phyloP scores from a whole-genome alignment of 1,140 invertebrate genomes.

The Ptiloglossa arizonensis region DNA sequence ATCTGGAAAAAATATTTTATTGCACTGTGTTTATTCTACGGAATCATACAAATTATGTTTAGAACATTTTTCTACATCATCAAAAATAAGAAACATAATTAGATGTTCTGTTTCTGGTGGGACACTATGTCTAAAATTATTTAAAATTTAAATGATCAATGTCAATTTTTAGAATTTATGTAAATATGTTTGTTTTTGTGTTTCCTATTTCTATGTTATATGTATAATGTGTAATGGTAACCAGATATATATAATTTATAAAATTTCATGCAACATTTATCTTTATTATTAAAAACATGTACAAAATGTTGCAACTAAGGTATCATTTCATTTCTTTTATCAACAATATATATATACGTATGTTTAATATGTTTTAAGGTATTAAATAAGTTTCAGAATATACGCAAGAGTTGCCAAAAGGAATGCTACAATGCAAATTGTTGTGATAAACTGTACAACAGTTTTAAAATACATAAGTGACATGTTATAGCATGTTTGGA shows the following conservation, averaged over 20 bases:
- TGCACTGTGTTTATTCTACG: no score
- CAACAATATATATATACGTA: conserved; percentile 7
- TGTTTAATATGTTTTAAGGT: conserved; percentile 19
- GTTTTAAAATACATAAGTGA: conserved; percentile 61
- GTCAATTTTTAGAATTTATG: conserved; percentile 29
- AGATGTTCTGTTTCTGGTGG: no score
- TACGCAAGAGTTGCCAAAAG: conserved; percentile 58
- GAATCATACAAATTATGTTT: no score
- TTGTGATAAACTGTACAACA: conserved; percentile 70
- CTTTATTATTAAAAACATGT: conserved; percentile 3
- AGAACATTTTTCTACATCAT: no score
- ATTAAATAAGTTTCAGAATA: conserved; percentile 17
- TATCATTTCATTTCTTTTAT: conserved; percentile 25
- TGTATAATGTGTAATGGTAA: background rate
- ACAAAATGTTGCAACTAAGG: conserved; percentile 12
- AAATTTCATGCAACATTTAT: conserved; percentile 3
- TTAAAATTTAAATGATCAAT: conserved; percentile 1
- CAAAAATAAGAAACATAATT: no score
- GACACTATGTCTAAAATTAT: background rate
- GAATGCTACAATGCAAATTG: conserved; percentile 58
- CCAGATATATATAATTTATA: conserved; percentile 25
- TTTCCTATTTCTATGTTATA: conserved; percentile 12
- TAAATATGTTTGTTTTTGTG: conserved; percentile 14
- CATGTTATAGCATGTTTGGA: conserved; percentile 27
- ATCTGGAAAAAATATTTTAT: no score